Evolutionary conservation across 1,140 invertebrate species (phyloP).

Genomic region (Listronotus bonariensis): DNA sequence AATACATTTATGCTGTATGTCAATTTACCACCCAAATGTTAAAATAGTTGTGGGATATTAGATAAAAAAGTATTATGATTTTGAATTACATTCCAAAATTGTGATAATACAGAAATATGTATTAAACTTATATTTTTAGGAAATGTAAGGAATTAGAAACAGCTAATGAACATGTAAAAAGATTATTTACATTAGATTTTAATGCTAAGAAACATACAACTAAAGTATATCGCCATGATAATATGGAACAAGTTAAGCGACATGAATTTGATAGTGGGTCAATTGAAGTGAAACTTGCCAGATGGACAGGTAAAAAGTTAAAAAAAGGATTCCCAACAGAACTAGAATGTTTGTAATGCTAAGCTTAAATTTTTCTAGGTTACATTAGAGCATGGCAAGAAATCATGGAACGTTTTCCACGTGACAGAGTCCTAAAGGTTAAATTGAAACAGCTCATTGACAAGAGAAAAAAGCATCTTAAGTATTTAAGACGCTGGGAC

Average conservation of each 20-base stretch:
- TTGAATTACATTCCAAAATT: background rate
- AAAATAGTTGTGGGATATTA: no score
- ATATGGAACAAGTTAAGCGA: slow-evolving; percentile 60
- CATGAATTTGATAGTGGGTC: slow-evolving; percentile 63
- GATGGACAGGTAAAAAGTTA: slow-evolving; percentile 44
- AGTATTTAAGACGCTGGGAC: slow-evolving; percentile 70
- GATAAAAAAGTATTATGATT: no score
- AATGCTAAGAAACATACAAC: slow-evolving; percentile 54
- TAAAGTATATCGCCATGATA: slow-evolving; percentile 53
- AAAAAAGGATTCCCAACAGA: slow-evolving; percentile 53
- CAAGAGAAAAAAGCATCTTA: slow-evolving; percentile 73
- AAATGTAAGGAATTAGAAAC: slow-evolving; percentile 61
- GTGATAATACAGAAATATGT: background rate
- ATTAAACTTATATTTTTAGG: slow-evolving; percentile 22
- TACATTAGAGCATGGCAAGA: slow-evolving; percentile 63
- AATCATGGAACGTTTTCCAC: slow-evolving; percentile 57
- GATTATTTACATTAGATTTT: slow-evolving; percentile 63
- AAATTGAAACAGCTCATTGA: slow-evolving; percentile 74
- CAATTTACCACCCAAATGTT: no score
- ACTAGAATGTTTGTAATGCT: slow-evolving; percentile 61
- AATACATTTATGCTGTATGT: no score
- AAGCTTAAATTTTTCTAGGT: slow-evolving; percentile 27
- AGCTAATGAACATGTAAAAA: slow-evolving; percentile 63
- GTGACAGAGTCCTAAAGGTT: slow-evolving; percentile 61
- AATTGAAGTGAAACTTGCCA: slow-evolving; percentile 62